Base-by-base conservation (phyloP, 2,113 vertebrate genomes). In the Falcunculus frontatus region DNA sequence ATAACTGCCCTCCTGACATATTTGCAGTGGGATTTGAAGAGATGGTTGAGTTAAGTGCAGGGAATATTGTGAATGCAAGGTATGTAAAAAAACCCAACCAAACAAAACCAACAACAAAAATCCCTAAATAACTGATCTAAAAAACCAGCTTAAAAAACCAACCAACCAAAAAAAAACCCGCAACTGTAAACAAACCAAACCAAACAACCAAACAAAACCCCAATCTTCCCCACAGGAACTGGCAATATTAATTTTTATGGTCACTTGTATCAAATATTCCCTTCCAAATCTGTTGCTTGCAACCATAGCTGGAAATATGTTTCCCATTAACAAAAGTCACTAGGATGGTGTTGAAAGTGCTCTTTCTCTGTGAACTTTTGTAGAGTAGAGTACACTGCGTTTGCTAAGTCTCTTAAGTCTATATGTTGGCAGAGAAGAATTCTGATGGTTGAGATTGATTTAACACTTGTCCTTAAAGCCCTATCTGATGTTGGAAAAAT, bases 21-120 rank as follows among this genome's bases (percentile, higher is more conserved):
- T 98, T 98, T 97, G 98, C 98, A 27, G 97, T 98, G 74, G 98
- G 98, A 47, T 98, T 98, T 94, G 98, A 98, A 91, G 98, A 98
- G 88, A 98, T 98, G 98, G 98, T 98, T 94, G 98, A 98, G 49
- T 95, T 98, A 94, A 98, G 87, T 50, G 98, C 98, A 5, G 98
- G 98, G 50, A 98, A 98, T 87, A 98, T 98, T 85, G 98, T 98
- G 83, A 98, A 98, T 87, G 98, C 98, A 79, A 98, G 98, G 98
- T 98, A 86, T 7, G 97, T 47, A 37, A 84, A 84, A 68, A 55
- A 49, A 12, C n/a, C n/a, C n/a, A 26, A 5, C 7, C 7, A 41
- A 82, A 74, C 13, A 63, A 86, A 67, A 57, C 16, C 4, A 50
- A 9, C 29, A 70, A 23, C 14, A 73, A 62, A 77, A 33, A 1